Evolutionary conservation across 2,888 invertebrate genomes (phyloP).

Genomic region (Brachyopa scutellaris): DNA sequence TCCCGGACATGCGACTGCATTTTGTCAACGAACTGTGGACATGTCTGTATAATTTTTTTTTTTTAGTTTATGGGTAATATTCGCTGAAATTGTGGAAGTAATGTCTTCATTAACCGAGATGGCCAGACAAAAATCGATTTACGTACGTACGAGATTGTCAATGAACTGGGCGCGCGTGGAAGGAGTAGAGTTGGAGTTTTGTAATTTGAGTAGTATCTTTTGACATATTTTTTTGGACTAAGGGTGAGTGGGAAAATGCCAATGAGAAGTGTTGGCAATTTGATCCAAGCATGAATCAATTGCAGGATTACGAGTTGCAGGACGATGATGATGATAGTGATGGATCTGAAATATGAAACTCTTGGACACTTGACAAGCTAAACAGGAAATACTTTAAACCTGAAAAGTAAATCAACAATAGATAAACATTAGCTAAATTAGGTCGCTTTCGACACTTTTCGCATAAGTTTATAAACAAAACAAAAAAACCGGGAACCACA

Average conservation of each 20-base stretch:
- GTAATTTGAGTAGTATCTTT: slow-evolving; percentile 53
- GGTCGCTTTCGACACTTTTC: no score
- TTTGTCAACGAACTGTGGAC: slow-evolving; percentile 38
- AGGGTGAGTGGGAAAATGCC: slow-evolving; percentile 8
- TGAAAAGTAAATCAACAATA: background rate
- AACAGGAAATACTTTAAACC: background rate
- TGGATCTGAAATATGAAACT: slow-evolving; percentile 17
- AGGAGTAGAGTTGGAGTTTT: slow-evolving; percentile 22
- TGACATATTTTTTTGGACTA: slow-evolving; percentile 16
- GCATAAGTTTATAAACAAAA: no score
- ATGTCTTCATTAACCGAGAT: slow-evolving; percentile 59
- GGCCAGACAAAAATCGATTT: slow-evolving; percentile 68
- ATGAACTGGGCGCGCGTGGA: slow-evolving; percentile 37
- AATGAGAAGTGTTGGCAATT: slow-evolving; percentile 43
- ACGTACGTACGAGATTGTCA: slow-evolving; percentile 63
- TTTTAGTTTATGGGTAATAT: slow-evolving; percentile 1
- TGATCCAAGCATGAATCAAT: slow-evolving; percentile 61
- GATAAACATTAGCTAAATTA: no score
- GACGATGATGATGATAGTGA: slow-evolving; percentile 17
- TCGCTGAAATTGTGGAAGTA: slow-evolving; percentile 42
- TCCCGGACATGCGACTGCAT: slow-evolving; percentile 52
- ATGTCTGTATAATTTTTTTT: background rate
- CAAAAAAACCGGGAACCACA: no score
- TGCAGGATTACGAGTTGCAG: slow-evolving; percentile 38
- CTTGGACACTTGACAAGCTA: slow-evolving; percentile 2